phyloP scores from a whole-genome alignment of 2,797 vertebrate species.

The Gymnopithys bicolor region DNA sequence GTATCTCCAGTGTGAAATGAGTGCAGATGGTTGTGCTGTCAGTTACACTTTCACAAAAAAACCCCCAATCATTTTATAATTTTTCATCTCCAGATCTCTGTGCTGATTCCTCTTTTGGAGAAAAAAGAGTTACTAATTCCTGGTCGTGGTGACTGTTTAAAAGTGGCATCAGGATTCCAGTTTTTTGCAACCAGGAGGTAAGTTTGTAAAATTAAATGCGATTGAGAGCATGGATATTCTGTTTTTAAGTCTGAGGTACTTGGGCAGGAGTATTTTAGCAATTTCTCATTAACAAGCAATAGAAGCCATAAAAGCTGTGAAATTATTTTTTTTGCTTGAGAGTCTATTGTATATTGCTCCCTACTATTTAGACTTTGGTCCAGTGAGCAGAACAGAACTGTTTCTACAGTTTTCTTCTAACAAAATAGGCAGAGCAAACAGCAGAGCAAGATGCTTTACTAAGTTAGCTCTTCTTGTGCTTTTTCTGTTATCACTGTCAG shows the following conservation, averaged over 20 bases:
- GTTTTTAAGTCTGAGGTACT: neutral
- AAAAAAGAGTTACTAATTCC: slow-evolving; percentile 92
- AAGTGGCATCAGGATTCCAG: slow-evolving; percentile 92
- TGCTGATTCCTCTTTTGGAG: slow-evolving; percentile 94
- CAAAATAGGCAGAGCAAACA: too few species aligned
- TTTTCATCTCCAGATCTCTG: slow-evolving; percentile 84
- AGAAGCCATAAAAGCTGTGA: neutral
- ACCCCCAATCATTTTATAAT: fast-evolving
- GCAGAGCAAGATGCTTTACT: too few species aligned
- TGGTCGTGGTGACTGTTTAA: slow-evolving; percentile 90
- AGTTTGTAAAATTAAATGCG: neutral
- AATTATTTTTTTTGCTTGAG: neutral
- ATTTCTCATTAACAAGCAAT: neutral
- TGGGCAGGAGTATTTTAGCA: neutral
- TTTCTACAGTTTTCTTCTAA: too few species aligned
- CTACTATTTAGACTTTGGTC: too few species aligned
- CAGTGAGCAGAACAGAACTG: too few species aligned
- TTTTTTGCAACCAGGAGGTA: slow-evolving; percentile 98
- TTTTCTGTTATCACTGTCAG: neutral
- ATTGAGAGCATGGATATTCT: neutral
- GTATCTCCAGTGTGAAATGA: neutral
- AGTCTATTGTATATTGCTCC: too few species aligned
- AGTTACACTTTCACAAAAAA: neutral
- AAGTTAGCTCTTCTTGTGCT: too few species aligned
- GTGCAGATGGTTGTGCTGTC: neutral